phyloP scores from a whole-genome alignment of 2,113 vertebrate genomes.

The Phyllopteryx taeniolatus region DNA sequence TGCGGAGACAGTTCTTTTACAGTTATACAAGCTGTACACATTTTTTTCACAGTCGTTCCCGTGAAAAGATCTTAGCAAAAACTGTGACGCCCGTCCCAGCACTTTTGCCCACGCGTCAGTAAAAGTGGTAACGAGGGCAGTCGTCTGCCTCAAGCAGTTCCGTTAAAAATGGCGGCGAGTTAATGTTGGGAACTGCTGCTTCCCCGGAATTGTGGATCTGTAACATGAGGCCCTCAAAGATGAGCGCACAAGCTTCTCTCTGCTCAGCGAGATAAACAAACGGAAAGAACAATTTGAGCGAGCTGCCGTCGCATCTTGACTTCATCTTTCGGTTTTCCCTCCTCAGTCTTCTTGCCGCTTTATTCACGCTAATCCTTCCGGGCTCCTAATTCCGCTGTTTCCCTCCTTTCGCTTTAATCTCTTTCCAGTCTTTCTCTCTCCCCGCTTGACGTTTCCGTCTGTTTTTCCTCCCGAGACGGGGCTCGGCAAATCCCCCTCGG shows the following conservation, averaged over 20 bases:
- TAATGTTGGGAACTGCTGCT: background rate
- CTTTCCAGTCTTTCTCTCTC: conserved; percentile 38
- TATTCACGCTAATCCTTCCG: conserved; percentile 47
- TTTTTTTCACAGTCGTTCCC: too few relatives aligned
- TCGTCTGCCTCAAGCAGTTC: too few relatives aligned
- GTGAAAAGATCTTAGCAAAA: too few relatives aligned
- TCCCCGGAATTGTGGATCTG: background rate
- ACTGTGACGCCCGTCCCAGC: background rate
- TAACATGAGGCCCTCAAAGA: background rate
- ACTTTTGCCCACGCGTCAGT: background rate
- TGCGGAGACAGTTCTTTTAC: too few relatives aligned
- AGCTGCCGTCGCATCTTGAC: background rate
- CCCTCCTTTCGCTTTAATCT: conserved; percentile 35
- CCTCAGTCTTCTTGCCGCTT: conserved; percentile 9
- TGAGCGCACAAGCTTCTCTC: background rate
- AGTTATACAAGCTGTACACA: too few relatives aligned
- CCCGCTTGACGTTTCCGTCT: conserved; percentile 49
- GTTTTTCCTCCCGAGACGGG: conserved; percentile 65
- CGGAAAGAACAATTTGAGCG: background rate
- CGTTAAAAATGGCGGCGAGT: too few relatives aligned
- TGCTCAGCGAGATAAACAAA: background rate
- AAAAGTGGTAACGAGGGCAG: background rate
- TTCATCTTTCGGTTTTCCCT: background rate
- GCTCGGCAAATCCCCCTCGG: conserved; percentile 32
- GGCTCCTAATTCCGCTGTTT: conserved; percentile 45